Conservation (phyloP, 92 coral and sea anemone genomes). For the Muricea muricata region DNA sequence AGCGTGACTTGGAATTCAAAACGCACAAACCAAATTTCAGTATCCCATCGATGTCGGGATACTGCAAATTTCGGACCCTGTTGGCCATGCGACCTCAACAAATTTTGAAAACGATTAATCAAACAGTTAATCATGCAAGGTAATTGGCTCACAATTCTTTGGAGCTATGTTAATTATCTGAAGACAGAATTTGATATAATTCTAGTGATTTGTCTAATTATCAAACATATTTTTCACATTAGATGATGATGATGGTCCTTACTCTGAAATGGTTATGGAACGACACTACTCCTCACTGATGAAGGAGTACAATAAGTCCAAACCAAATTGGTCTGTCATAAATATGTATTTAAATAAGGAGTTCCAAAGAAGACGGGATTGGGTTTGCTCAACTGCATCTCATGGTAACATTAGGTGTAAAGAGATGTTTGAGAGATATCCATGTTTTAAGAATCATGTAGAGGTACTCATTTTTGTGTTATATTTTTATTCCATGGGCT, state of each 20-base stretch:
- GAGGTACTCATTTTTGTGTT: background rate
- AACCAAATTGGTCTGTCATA: background rate
- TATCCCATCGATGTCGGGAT: no score
- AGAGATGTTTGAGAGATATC: background rate
- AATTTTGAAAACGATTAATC: no score
- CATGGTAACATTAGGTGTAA: background rate
- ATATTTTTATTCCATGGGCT: background rate
- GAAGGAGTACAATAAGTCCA: background rate
- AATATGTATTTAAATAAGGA: background rate
- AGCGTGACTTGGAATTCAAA: no score
- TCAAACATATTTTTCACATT: background rate
- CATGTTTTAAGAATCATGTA: constrained; percentile 4
- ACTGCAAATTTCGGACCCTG: no score
- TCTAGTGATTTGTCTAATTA: no score
- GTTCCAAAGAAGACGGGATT: background rate
- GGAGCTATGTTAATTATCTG: no score
- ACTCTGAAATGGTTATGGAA: background rate
- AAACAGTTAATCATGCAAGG: no score
- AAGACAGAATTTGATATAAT: no score
- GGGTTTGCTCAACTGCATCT: background rate
- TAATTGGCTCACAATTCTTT: no score
- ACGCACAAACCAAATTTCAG: no score
- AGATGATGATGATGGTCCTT: background rate
- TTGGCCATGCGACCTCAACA: no score
- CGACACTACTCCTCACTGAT: background rate